Base-by-base conservation (phyloP, 1,140 invertebrate genomes). In the Nasonia longicornis region DNA sequence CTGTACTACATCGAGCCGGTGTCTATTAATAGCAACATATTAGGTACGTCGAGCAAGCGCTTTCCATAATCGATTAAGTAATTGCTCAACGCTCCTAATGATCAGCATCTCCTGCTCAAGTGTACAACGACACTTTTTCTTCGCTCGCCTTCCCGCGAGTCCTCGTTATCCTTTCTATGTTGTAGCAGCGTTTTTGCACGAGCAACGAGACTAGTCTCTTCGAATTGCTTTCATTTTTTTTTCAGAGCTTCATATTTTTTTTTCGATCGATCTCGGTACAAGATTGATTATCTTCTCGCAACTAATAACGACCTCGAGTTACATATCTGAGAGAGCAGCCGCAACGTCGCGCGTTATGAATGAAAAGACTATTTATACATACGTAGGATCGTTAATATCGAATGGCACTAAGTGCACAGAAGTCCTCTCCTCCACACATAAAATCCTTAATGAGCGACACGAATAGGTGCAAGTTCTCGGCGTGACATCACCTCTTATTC, bases 401-500 rank as follows among this genome's bases (percentile, higher is more conserved):
- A 31, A 31, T 7, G 20, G 11, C 29, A 42, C 14, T 11, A 22
- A 22, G 2, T 45, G 12, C 11, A 69, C 22, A 11, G 38, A 77
- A 69, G n/a, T 76, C 58, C 8, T 76, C 8, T 76, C 20, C 20
- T n/a, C 0, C 2, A 11, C 22, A 11, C n/a, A 26, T 35, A 64
- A 70, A 72, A 72, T 63, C 3, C 22, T 63, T 42, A 63, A 20
- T 10, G 7, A 71, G 2, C 45, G 26, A 52, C 2, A 64, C 11
- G 45, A 74, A 26, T 26, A 52, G n/a, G 26, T 71, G 67, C 20
- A 79, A 79, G 45, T 31, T 58, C 48, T 58, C 14, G 2, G 1
- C 16, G 42, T 79, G 69, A 79, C 69, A 35, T 72, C 77, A 79
- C 14, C 31, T 38, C 35, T 72, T 72, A 63, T 72, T 79, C 77